Evolutionary conservation across 2,113 vertebrate species (phyloP).

Genomic region (Ciconia stormi): DNA sequence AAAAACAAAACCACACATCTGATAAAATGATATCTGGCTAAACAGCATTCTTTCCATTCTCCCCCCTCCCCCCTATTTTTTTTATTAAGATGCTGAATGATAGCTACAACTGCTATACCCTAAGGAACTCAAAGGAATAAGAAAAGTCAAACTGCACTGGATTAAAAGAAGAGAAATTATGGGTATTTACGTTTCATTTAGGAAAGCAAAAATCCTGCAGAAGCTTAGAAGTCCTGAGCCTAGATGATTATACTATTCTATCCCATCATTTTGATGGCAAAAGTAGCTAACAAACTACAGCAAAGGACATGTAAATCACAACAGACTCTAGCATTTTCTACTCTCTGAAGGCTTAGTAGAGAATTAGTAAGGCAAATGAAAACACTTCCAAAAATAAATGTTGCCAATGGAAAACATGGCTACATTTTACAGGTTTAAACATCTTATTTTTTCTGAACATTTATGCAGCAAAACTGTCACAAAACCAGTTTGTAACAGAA

Average conservation of each 20-base stretch:
- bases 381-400: neutral
- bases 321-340: neutral
- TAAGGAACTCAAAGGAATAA: neutral
- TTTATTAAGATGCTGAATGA: neutral
- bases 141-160: neutral
- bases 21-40: neutral
- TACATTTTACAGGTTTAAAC: neutral
- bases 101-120: neutral
- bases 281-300: neutral
- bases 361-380: neutral
- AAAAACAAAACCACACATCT: neutral
- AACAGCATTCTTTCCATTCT: neutral
- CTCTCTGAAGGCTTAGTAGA: neutral
- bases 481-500: neutral
- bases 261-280: neutral
- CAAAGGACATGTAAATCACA: neutral
- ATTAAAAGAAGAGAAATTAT: neutral
- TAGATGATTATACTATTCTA: neutral
- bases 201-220: neutral
- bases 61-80: fast-evolving
- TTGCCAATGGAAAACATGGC: neutral
- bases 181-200: neutral
- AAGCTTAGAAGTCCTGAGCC: neutral
- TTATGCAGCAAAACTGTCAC: neutral
- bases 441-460: neutral